These are phyloP conservation scores for Drosophila parabipectinata DNA, from an alignment of 1,140 invertebrate species.

Conservation along the genomic window DNA sequence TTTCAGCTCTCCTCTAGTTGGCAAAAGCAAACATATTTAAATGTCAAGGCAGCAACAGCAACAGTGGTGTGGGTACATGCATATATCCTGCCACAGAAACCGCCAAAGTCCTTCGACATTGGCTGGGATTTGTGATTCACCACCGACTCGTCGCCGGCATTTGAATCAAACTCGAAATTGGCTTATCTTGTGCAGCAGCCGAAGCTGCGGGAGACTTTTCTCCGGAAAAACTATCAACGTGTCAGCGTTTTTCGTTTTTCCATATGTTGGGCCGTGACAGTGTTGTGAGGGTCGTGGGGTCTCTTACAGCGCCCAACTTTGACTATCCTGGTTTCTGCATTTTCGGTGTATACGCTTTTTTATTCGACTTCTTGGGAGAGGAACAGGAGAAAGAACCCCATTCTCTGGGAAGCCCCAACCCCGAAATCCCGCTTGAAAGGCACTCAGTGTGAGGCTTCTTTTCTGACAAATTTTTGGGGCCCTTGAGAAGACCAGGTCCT, in stretches of 20 bases:
- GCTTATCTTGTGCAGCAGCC: slow-evolving; percentile 70
- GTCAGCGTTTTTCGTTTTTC: slow-evolving; percentile 58
- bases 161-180: slow-evolving; percentile 79
- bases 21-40: slow-evolving; percentile 67
- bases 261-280: background rate
- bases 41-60: slow-evolving; percentile 51
- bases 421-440: slow-evolving; percentile 16
- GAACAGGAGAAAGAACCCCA: slow-evolving; percentile 3
- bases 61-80: background rate
- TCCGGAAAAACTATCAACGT: slow-evolving; percentile 43
- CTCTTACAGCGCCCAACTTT: slow-evolving; percentile 35
- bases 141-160: slow-evolving; percentile 52
- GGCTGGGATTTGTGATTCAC: slow-evolving; percentile 68
- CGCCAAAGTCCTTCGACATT: slow-evolving; percentile 31
- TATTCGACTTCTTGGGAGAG: background rate
- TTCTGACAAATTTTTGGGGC: slow-evolving; percentile 27
- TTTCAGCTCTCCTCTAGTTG: slow-evolving; percentile 32
- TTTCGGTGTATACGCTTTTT: slow-evolving; percentile 28
- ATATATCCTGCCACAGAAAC: slow-evolving; percentile 50
- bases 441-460: slow-evolving; percentile 15
- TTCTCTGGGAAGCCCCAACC: slow-evolving; percentile 55
- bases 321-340: slow-evolving; percentile 44
- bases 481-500: slow-evolving; percentile 39
- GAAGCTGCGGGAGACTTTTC: slow-evolving; percentile 24
- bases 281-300: slow-evolving; percentile 11